phyloP scores from a whole-genome alignment of 1,140 invertebrate species.

The Pantala flavescens region DNA sequence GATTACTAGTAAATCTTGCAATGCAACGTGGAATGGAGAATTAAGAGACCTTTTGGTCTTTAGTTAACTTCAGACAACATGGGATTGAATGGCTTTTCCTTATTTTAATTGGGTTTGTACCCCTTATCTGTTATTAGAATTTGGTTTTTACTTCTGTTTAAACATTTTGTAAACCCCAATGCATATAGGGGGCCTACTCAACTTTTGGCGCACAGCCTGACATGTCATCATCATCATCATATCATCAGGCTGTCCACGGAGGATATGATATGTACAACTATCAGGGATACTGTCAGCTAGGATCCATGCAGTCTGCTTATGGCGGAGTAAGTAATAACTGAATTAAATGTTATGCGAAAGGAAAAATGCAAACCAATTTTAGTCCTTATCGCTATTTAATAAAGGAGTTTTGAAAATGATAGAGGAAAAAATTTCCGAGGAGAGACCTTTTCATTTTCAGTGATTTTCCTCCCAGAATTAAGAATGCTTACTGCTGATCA shows the following conservation, averaged over 20 bases:
- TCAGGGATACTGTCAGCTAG: not conserved
- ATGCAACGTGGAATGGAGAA: not conserved
- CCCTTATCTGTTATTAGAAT: not conserved
- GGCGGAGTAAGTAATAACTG: not conserved
- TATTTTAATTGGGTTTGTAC: conserved; percentile 3
- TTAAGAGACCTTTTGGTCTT: not conserved
- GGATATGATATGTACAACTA: conserved; percentile 10
- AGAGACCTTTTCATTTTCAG: conserved; percentile 9
- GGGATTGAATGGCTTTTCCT: not conserved
- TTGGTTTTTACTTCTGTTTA: not conserved
- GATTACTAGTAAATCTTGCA: not conserved
- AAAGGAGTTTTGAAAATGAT: not conserved
- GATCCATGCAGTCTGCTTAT: not conserved
- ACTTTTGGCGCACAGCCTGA: not conserved
- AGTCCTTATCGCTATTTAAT: not conserved
- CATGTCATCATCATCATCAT: not conserved
- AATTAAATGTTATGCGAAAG: not conserved
- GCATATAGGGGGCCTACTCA: not conserved
- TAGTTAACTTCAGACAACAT: not conserved
- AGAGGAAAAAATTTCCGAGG: not conserved
- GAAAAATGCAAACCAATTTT: not conserved
- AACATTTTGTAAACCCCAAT: not conserved
- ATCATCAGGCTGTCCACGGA: not conserved
- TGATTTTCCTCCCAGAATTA: conserved; percentile 6
- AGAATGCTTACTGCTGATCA: not conserved